phyloP scores from a whole-genome alignment of 2,797 vertebrate genomes.

The Cuculus canorus region DNA sequence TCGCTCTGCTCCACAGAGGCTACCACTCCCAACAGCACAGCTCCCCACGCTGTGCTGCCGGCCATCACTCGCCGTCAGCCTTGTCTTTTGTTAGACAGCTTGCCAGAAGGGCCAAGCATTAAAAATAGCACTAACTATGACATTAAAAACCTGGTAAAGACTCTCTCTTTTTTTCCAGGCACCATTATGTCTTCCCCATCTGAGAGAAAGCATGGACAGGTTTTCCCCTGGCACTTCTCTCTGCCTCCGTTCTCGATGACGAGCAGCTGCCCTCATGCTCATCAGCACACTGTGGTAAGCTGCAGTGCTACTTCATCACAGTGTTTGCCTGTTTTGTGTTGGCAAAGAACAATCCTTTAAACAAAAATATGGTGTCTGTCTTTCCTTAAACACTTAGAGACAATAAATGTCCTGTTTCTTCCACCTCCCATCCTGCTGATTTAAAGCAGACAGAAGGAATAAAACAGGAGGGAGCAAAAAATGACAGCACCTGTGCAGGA shows the following conservation, averaged over 20 bases:
- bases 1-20: not conserved
- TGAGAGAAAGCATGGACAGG: not conserved
- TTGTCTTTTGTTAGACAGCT: accelerated
- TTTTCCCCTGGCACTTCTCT: not conserved
- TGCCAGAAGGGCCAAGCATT: accelerated
- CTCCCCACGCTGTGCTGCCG: not conserved
- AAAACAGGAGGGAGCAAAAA: not conserved
- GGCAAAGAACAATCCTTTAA: not conserved
- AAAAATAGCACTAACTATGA: not conserved
- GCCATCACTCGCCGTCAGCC: not conserved
- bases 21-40: not conserved
- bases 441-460: not conserved
- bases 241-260: not conserved
- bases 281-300: not conserved
- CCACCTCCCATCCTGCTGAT: not conserved
- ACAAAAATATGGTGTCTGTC: not conserved
- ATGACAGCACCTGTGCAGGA: not conserved
- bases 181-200: not conserved
- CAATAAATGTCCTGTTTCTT: not conserved
- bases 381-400: not conserved
- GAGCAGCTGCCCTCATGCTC: not conserved
- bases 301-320: not conserved
- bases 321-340: not conserved
- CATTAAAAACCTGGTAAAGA: not conserved
- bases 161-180: not conserved